Base-by-base conservation (phyloP, 2,797 vertebrate species). In the Mormyrops attenuatus region DNA sequence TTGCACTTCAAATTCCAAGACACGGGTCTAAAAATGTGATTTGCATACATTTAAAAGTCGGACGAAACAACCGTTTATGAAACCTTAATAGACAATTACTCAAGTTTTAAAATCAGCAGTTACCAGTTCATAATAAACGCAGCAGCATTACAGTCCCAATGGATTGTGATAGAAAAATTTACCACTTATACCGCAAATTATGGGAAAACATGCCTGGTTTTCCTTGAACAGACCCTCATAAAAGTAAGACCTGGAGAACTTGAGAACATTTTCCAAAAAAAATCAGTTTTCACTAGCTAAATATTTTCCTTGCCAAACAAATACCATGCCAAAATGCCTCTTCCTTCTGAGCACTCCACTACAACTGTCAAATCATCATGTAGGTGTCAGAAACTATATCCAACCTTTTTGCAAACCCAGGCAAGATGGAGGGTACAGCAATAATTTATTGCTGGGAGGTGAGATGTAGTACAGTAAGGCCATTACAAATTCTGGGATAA, bases 1-100 rank as follows among this genome's bases (percentile, higher is more conserved):
- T 53, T 66, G 22, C 53, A 89, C 82, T 47, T 60, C n/a, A 13
- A 85, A 85, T 34, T 41, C 55, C 52, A 84, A 89, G 84, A 60
- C 30, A 66, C 9, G 8, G 6, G 22, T 3, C 8, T 52, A 52
- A 86, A 69, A 69, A 66, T 34, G 26, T 38, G 50, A 50, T 20
- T 77, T 77, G 26, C 52, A 55, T 41, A 55, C 41, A 22, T 85
- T 26, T 85, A n/a, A 26, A 84, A 84, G 17, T 41, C 69, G 41
- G 34, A 77, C 11, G 15, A 41, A 41, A 77, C 1, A 77, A n/a
- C 15, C 20, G 38, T 80, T 80, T 20, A 44, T 44, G 73, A 80
- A 80, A 80, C 73, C 34, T 41, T 80, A 44, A 80, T 3, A 80
- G 73, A 44, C 38, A 80, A 80, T 80, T 80, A 44, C 38, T 44